These are phyloP conservation scores for Tetraneura akinire DNA, from an alignment of 1,140 invertebrate species.

Conservation along the genomic window DNA sequence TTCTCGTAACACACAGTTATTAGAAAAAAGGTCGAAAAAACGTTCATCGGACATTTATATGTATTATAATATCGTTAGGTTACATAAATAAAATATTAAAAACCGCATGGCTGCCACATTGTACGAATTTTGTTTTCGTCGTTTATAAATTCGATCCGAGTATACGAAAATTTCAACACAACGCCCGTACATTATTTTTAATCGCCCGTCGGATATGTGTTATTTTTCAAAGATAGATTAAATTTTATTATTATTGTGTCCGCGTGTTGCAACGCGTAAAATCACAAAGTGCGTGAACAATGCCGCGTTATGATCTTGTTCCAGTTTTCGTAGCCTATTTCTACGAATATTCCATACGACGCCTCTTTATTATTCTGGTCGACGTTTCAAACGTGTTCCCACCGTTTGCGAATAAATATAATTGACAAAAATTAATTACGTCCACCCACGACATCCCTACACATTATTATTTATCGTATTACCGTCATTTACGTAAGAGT, in stretches of 20 bases:
- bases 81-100: too few species aligned
- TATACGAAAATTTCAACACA: constrained; percentile 36
- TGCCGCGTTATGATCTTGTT: background rate
- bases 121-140: constrained; percentile 18
- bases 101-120: constrained; percentile 18
- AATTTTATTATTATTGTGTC: background rate
- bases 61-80: too few species aligned
- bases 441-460: background rate
- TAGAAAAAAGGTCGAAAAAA: too few species aligned
- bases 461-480: too few species aligned
- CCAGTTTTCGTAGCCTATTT: constrained; percentile 9
- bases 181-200: constrained; percentile 1
- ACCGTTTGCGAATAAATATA: background rate
- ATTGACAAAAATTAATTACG: constrained; percentile 1
- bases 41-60: too few species aligned
- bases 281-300: background rate
- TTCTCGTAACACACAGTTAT: too few species aligned
- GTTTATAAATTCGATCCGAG: constrained; percentile 42
- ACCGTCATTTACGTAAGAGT: too few species aligned
- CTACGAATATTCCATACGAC: background rate
- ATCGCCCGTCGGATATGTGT: constrained; percentile 9
- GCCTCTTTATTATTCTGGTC: background rate
- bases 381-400: background rate
- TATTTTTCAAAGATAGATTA: background rate
- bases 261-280: constrained; percentile 8